Conservation (phyloP, 2,113 vertebrate species). For the Onychostoma macrolepis region DNA sequence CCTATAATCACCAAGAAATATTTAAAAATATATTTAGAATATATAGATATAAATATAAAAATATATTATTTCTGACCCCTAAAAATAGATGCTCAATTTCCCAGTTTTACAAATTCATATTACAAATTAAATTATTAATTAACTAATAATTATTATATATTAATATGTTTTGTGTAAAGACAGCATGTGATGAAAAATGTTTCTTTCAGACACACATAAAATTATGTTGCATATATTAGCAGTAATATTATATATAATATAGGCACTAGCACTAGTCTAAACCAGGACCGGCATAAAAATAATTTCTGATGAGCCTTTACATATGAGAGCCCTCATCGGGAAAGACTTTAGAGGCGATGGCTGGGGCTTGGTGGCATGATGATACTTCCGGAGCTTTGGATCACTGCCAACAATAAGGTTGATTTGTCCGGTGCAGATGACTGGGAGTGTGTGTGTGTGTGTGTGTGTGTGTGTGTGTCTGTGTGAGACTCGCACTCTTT, state of each 20-base stretch:
- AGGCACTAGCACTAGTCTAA: background rate
- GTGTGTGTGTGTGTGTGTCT: slow-evolving; percentile 44
- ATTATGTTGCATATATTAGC: background rate
- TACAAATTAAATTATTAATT: background rate
- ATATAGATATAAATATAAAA: background rate
- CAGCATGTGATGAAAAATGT: background rate
- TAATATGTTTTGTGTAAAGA: background rate
- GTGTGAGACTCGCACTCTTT: slow-evolving; percentile 42
- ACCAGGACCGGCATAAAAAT: background rate
- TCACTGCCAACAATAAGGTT: slow-evolving; percentile 25
- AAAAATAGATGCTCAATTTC: background rate
- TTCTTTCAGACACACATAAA: background rate
- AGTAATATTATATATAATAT: no score
- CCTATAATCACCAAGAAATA: background rate
- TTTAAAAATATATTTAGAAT: background rate
- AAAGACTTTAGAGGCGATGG: background rate
- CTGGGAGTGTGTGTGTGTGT: slow-evolving; percentile 13
- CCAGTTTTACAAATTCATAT: background rate
- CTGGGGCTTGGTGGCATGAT: slow-evolving; percentile 8
- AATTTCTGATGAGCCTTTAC: slow-evolving; percentile 36
- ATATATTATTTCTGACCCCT: background rate
- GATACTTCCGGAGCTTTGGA: slow-evolving; percentile 40
- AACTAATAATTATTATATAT: background rate
- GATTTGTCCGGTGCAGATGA: slow-evolving; percentile 26
- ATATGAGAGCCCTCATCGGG: slow-evolving; percentile 48